Conservation (phyloP, 2,888 invertebrate species). For the Leptinotarsa tumamoca region DNA sequence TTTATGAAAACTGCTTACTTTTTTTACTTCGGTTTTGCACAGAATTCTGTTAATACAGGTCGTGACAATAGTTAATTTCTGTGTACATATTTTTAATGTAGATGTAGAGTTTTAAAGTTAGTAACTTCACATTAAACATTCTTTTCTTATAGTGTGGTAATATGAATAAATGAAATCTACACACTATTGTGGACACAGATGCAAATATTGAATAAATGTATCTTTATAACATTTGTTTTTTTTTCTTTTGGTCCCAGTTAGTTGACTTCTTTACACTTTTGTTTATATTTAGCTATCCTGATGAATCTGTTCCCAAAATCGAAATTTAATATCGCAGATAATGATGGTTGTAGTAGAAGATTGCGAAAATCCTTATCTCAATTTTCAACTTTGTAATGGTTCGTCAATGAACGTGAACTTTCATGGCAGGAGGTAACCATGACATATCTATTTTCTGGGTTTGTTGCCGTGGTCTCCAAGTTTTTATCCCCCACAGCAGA, state of each 20-base stretch:
- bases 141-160: slow-evolving; percentile 55
- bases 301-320: too few species aligned
- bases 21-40: slow-evolving; percentile 50
- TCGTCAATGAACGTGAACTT: too few species aligned
- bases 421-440: too few species aligned
- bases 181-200: slow-evolving; percentile 60
- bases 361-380: too few species aligned
- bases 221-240: slow-evolving; percentile 54
- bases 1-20: slow-evolving; percentile 36
- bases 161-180: slow-evolving; percentile 51
- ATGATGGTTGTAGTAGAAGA: too few species aligned
- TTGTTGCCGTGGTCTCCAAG: too few species aligned
- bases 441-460: too few species aligned
- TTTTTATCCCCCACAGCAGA: too few species aligned
- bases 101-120: slow-evolving; percentile 55
- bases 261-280: not conserved
- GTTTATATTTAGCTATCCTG: too few species aligned
- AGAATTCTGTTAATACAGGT: slow-evolving; percentile 56
- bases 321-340: too few species aligned
- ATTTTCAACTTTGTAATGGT: too few species aligned
- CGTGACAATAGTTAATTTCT: slow-evolving; percentile 60
- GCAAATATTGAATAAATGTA: slow-evolving; percentile 61
- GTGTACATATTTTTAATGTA: slow-evolving; percentile 58
- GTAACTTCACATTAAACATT: slow-evolving; percentile 54
- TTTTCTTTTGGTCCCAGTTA: not conserved